Conservation (phyloP, 2,797 vertebrate species). For the Antrozous pallidus region DNA sequence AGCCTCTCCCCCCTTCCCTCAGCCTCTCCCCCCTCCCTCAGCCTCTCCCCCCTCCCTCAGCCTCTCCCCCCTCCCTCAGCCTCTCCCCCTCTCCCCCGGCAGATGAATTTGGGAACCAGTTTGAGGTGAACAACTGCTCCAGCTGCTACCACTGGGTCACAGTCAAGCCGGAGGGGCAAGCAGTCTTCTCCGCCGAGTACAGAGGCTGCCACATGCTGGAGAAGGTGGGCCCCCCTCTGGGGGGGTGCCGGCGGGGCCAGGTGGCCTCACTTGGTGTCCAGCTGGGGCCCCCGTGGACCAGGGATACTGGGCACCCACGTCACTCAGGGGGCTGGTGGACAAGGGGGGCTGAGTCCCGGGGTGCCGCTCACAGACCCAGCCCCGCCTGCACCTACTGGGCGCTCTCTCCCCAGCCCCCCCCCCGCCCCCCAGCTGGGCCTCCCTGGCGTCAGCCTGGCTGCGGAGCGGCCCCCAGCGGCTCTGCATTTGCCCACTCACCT, state of each 20-base stretch:
- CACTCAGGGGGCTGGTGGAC: not conserved
- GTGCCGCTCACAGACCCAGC: not conserved
- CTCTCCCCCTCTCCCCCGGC: not conserved
- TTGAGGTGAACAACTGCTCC: constrained; percentile 80
- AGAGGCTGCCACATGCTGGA: constrained; percentile 75
- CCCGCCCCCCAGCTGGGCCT: too few relatives aligned
- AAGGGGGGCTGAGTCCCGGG: too few relatives aligned
- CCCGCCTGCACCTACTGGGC: too few relatives aligned
- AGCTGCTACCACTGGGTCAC: constrained; percentile 80
- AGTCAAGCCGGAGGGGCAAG: fast-evolving
- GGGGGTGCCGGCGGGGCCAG: too few relatives aligned
- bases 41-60: not conserved
- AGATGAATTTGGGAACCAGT: constrained; percentile 78
- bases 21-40: too few relatives aligned
- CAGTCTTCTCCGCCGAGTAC: constrained; percentile 72
- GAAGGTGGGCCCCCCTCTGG: constrained; percentile 74
- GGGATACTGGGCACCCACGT: not conserved
- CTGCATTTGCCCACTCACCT: not conserved
- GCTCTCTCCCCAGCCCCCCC: too few relatives aligned
- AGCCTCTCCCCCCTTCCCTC: too few relatives aligned
- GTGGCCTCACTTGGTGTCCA: fast-evolving
- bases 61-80: not conserved
- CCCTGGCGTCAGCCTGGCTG: not conserved
- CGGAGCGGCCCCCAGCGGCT: not conserved
- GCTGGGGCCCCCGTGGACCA: not conserved